A percentile compares a stretch with the other conserved stretches of the same genome.
Conservation (phyloP, 1,140 invertebrate species). For the Coelopa frigida region DNA sequence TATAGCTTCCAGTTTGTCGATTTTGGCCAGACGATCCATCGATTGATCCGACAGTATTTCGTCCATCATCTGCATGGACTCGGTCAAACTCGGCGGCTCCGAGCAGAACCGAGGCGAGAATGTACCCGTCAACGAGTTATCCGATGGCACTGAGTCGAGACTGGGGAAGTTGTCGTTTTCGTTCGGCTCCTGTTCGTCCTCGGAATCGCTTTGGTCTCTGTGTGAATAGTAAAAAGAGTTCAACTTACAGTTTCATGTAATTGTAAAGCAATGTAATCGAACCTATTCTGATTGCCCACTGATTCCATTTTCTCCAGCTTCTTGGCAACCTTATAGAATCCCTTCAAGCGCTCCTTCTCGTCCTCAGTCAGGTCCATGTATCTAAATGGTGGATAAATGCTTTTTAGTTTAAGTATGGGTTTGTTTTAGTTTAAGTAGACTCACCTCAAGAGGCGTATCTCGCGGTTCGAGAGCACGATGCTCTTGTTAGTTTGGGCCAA, state of each 20-base stretch:
- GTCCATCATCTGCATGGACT: conserved; percentile 84
- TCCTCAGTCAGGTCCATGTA: conserved; percentile 89
- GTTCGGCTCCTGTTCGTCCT: conserved; percentile 60
- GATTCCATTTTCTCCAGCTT: conserved; percentile 86
- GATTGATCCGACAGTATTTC: conserved; percentile 74
- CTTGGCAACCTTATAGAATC: conserved; percentile 85
- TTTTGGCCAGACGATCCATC: conserved; percentile 79
- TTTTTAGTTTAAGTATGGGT: not conserved
- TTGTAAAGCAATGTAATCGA: not conserved
- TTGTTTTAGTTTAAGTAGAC: not conserved
- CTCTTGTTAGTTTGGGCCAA: conserved; percentile 73
- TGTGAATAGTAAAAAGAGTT: conserved; percentile 10
- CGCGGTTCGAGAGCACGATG: conserved; percentile 85
- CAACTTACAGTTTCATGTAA: conserved; percentile 9
- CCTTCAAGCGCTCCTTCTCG: conserved; percentile 85
- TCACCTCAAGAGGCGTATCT: conserved; percentile 78
- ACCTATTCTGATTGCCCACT: conserved; percentile 56
- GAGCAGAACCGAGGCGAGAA: conserved; percentile 61
- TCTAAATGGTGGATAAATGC: conserved; percentile 41
- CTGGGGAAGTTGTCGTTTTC: conserved; percentile 66
- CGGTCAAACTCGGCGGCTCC: conserved; percentile 80
- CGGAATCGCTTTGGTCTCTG: conserved; percentile 58
- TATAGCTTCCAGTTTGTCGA: conserved; percentile 78
- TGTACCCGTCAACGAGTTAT: conserved; percentile 57
- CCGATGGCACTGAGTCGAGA: conserved; percentile 67